Evolutionary conservation across 2,113 vertebrate genomes (phyloP), one percentile per base, ranked within the genome.

Genomic region (Hippocampus guttulatus): DNA sequence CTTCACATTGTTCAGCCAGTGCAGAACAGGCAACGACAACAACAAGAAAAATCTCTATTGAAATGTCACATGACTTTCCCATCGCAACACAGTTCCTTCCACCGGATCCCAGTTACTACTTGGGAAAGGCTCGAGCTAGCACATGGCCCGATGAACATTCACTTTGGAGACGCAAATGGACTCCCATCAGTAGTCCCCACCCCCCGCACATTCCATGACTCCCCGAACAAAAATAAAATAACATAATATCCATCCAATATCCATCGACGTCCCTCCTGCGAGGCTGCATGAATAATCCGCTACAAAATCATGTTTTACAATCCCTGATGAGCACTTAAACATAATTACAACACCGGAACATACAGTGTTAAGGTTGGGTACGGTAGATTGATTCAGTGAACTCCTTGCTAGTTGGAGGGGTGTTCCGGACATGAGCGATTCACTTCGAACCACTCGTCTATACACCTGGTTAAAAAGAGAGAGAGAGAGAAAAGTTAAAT

Each of bases 401-500:
- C 67, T 20, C 62, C n/a, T 61, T 40, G 63, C 93, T 95, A 98
- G 89, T 98, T 94, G 43, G 94, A 91, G 25, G 97, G 97, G 88
- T 99, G 97, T 84, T 98, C 96, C 75, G 97, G 97, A 87, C 97
- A 99, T 40, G 96, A 99, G 88, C 97, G 93, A 83, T 96, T 98
- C 85, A 99, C 95, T 91, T 95, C 92, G 91, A 99, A 99, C 97
- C 97, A 99, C 79, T 96, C 94, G 70, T 99, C 96, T 94, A 99
- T 99, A 87, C 97, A 98, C 84, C 97, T 99, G 85, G 64, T 88
- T 86, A 69, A 9, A 57, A 25, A 57, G n/a, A 60, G 15, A 70
- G 25, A 33, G n/a, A 4, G 30, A 38, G 11, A 38, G 49, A 27
- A 0, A 25, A 11, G 52, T 14, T 27, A 18, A 45, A 60, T 63